Conservation (phyloP, 2,113 vertebrate genomes). For the Casuarius casuarius region DNA sequence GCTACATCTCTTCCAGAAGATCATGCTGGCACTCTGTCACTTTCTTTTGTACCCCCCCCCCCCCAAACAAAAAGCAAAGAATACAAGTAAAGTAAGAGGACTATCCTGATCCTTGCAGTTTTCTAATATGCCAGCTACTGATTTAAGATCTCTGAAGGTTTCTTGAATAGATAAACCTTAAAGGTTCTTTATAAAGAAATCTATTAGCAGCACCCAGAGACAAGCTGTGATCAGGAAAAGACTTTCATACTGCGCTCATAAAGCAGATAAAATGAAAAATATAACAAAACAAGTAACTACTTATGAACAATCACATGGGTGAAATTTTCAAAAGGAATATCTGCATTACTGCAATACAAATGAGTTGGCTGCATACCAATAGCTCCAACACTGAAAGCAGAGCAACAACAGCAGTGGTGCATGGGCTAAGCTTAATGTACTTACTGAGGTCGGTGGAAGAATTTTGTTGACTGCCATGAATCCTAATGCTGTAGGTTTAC, state of each 20-base stretch:
- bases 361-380: background rate
- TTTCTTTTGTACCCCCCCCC: background rate
- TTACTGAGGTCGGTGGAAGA: background rate
- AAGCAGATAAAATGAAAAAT: background rate
- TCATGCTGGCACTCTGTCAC: background rate
- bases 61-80: background rate
- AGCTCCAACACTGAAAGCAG: background rate
- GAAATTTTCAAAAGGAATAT: background rate
- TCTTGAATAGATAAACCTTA: background rate
- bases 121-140: background rate
- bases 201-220: background rate
- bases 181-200: background rate
- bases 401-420: background rate
- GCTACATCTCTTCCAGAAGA: background rate
- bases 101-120: background rate
- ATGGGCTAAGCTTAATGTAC: background rate
- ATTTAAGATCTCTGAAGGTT: background rate
- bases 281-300: background rate
- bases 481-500: background rate
- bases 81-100: background rate
- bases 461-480: background rate
- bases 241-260: background rate
- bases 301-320: background rate
- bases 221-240: background rate
- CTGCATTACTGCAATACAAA: background rate